A percentile compares a stretch with the other conserved stretches of the same genome.
Conservation (phyloP, 2,888 invertebrate species). For the Parnassius smintheus region DNA sequence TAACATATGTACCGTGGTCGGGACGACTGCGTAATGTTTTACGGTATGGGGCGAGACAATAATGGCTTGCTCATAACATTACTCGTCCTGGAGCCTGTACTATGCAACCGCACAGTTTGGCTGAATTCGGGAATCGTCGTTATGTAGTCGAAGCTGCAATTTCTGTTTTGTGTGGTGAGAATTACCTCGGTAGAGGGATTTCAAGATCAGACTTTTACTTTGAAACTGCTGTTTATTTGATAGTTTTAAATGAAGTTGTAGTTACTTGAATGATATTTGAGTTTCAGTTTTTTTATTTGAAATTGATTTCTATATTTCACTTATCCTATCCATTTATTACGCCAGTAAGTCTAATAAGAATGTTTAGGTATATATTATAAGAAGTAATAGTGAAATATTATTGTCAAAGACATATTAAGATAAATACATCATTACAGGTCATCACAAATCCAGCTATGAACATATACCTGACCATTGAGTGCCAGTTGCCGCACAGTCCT, state of each 20-base stretch:
- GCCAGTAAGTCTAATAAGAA: no score
- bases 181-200: conserved; percentile 52
- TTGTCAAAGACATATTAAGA: no score
- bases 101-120: conserved; percentile 54
- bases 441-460: no score
- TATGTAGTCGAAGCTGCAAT: conserved; percentile 28
- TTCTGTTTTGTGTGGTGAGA: conserved; percentile 26
- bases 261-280: no score
- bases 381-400: no score
- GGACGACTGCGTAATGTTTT: conserved; percentile 78
- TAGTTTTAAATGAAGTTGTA: not conserved
- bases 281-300: no score
- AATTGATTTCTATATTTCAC: no score
- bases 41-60: conserved; percentile 81
- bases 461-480: no score
- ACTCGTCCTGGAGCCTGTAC: conserved; percentile 74
- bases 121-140: conserved; percentile 47
- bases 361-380: no score
- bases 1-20: conserved; percentile 58
- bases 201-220: conserved; percentile 45
- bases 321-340: no score
- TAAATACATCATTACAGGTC: no score
- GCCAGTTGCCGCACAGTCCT: no score
- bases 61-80: conserved; percentile 82
- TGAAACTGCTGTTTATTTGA: conserved; percentile 25